phyloP scores from a whole-genome alignment of 2,113 vertebrate genomes.

The Pseudorhombus dupliciocellatus region DNA sequence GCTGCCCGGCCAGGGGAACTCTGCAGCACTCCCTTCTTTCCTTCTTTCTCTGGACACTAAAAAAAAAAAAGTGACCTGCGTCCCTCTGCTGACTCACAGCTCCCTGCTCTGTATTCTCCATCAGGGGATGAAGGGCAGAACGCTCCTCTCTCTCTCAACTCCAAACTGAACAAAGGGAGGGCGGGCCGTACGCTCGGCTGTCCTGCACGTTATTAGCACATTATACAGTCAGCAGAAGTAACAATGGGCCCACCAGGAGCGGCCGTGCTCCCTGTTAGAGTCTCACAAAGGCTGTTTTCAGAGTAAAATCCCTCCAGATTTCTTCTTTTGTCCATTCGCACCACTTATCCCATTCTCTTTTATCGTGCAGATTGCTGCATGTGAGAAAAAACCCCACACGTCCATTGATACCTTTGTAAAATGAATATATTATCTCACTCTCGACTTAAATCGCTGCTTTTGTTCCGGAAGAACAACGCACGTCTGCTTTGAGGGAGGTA shows the following conservation, averaged over 20 bases:
- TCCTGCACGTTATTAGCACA: conserved; percentile 14
- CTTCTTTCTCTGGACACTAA: conserved; percentile 39
- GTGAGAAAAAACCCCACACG: conserved; percentile 3
- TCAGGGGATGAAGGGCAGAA: conserved; percentile 15
- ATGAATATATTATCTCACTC: conserved; percentile 13
- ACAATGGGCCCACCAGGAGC: conserved; percentile 25
- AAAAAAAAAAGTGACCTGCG: conserved; percentile 11
- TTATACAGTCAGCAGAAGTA: conserved; percentile 60
- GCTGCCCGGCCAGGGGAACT: conserved; percentile 31
- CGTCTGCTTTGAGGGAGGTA: conserved; percentile 18
- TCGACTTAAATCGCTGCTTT: conserved; percentile 30
- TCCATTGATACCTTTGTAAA: conserved; percentile 22
- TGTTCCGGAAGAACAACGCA: conserved; percentile 34
- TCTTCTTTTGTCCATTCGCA: conserved; percentile 27
- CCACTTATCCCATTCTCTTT: conserved; percentile 17
- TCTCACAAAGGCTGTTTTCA: conserved; percentile 30
- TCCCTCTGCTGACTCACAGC: conserved; percentile 45
- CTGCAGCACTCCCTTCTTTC: conserved; percentile 10
- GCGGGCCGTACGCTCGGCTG: not conserved
- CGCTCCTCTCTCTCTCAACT: conserved; percentile 15
- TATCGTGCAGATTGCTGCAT: conserved; percentile 14
- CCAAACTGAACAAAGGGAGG: conserved; percentile 44
- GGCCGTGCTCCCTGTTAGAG: not conserved
- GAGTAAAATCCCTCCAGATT: conserved; percentile 18
- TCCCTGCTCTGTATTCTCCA: conserved; percentile 50